phyloP scores from a whole-genome alignment of 2,797 vertebrate species.

The Artibeus jamaicensis region DNA sequence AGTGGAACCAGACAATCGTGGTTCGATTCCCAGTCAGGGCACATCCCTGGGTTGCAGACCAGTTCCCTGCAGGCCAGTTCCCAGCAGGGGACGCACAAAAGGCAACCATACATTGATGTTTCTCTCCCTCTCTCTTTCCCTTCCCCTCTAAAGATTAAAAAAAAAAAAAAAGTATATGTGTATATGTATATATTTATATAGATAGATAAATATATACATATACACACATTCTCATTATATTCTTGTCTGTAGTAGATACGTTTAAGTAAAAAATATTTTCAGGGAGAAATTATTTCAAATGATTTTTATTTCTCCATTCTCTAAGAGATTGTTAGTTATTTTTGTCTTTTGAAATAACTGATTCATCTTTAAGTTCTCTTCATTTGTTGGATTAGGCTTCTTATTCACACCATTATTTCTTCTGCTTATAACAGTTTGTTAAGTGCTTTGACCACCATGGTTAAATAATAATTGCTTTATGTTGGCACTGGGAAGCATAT shows the following conservation, averaged over 20 bases:
- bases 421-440: neutral
- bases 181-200: neutral
- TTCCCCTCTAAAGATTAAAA: too few species aligned
- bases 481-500: neutral
- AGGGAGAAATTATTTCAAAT: neutral
- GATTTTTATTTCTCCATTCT: neutral
- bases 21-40: too few species aligned
- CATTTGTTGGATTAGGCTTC: neutral
- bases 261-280: conserved; percentile 26
- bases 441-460: neutral
- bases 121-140: too few species aligned
- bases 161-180: too few species aligned
- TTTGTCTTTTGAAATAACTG: conserved; percentile 38
- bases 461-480: conserved; percentile 27
- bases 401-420: neutral
- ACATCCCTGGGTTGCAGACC: too few species aligned
- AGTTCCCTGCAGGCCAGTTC: too few species aligned
- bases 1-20: too few species aligned
- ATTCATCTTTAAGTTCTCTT: neutral
- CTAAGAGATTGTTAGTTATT: neutral
- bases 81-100: too few species aligned
- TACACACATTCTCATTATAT: neutral
- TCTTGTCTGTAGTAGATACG: neutral
- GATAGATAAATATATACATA: neutral
- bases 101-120: too few species aligned